Evolutionary conservation across 2,888 invertebrate genomes (phyloP).

Genomic region (Unio pictorum): DNA sequence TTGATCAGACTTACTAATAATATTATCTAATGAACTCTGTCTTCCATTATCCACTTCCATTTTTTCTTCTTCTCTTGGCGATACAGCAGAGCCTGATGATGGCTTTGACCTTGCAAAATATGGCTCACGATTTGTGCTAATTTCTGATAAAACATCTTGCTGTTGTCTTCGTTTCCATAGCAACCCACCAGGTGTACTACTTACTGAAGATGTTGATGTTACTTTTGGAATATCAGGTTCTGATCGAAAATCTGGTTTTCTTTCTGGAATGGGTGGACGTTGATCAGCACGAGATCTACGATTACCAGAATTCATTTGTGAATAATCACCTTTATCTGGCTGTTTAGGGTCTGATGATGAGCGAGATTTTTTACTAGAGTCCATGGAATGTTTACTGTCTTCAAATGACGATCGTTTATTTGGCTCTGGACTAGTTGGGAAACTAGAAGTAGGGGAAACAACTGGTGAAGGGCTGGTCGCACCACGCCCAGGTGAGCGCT

Average conservation of each 20-base stretch:
- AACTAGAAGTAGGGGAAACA: slow-evolving; percentile 48
- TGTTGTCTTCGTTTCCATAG: slow-evolving; percentile 49
- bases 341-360: slow-evolving; percentile 11
- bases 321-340: slow-evolving; percentile 6
- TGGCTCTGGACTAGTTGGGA: slow-evolving; percentile 32
- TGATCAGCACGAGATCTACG: slow-evolving; percentile 32
- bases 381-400: slow-evolving; percentile 9
- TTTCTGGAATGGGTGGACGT: slow-evolving; percentile 28
- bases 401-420: slow-evolving; percentile 27
- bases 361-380: background rate
- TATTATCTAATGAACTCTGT: too few species aligned
- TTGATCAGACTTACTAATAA: too few species aligned
- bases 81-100: slow-evolving; percentile 5
- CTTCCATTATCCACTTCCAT: too few species aligned
- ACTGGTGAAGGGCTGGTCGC: slow-evolving; percentile 40
- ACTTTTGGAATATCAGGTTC: slow-evolving; percentile 31
- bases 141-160: slow-evolving; percentile 27
- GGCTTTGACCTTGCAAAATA: slow-evolving; percentile 18
- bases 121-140: slow-evolving; percentile 9
- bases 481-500: slow-evolving; percentile 40
- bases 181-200: slow-evolving; percentile 47
- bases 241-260: slow-evolving; percentile 25
- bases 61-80: too few species aligned
- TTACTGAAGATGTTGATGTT: slow-evolving; percentile 18
- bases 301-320: background rate